Conservation (phyloP, 2,888 invertebrate species). For the Enchytraeus crypticus region DNA sequence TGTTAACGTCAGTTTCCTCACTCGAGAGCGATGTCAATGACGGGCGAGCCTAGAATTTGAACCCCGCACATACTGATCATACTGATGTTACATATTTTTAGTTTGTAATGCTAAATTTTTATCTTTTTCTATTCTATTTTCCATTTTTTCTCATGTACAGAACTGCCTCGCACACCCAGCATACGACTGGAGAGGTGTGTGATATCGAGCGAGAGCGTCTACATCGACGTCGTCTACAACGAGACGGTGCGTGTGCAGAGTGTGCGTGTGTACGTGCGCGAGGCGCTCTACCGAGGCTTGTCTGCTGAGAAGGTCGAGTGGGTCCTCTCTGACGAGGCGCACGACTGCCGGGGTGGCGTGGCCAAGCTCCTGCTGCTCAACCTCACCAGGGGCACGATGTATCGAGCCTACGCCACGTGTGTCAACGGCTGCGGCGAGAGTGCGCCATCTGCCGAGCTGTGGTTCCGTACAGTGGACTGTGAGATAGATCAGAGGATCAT, state of each 20-base stretch:
- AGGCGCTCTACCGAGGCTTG: conserved; percentile 21
- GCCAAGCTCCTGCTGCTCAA: conserved; percentile 5
- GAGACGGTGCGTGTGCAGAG: conserved; percentile 16
- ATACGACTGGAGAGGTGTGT: conserved; percentile 13
- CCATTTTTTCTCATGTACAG: conserved; percentile 12
- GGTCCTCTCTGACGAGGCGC: conserved; percentile 3
- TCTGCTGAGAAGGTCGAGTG: conserved; percentile 24
- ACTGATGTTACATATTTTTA: too few species aligned
- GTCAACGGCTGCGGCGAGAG: conserved; percentile 20
- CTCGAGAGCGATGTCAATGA: too few species aligned
- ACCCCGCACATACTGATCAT: too few species aligned
- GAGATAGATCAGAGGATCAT: conserved; percentile 18
- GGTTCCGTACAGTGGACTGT: conserved; percentile 20
- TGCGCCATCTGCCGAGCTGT: conserved; percentile 18
- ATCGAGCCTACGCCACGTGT: conserved; percentile 16
- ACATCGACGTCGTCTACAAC: conserved; percentile 18
- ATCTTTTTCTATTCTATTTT: too few species aligned
- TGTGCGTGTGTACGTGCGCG: conserved; percentile 14
- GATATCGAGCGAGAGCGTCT: conserved; percentile 15
- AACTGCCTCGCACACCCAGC: conserved; percentile 15
- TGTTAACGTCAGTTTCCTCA: too few species aligned
- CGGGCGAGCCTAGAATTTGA: too few species aligned
- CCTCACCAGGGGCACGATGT: conserved; percentile 18
- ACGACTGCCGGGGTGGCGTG: conserved; percentile 8
- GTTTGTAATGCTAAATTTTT: too few species aligned